These are phyloP conservation scores for Aelia acuminata DNA, from an alignment of 2,888 invertebrate genomes.

Conservation along the genomic window DNA sequence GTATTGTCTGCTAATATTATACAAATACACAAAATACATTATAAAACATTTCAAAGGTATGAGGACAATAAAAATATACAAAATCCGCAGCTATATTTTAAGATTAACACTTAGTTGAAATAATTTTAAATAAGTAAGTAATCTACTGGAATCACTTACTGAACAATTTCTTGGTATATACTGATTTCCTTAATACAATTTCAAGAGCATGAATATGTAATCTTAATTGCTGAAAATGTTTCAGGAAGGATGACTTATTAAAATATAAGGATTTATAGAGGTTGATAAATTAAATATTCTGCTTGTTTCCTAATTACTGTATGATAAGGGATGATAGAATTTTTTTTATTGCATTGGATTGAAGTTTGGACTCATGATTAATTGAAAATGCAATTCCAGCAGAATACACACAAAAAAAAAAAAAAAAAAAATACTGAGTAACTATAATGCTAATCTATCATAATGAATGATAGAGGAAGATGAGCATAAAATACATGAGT, in stretches of 20 bases:
- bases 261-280: background rate
- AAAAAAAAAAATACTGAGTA: conserved; percentile 23
- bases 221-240: background rate
- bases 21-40: conserved; percentile 24
- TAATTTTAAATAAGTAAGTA: background rate
- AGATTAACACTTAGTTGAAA: conserved; percentile 17
- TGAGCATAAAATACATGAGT: background rate
- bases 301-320: background rate
- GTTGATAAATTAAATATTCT: background rate
- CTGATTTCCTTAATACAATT: background rate
- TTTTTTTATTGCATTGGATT: background rate
- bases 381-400: conserved; percentile 13
- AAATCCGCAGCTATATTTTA: conserved; percentile 12
- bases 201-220: background rate
- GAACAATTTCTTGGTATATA: background rate
- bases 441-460: background rate
- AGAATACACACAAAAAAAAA: background rate
- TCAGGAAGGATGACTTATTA: background rate
- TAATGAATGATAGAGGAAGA: background rate
- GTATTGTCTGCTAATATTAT: background rate
- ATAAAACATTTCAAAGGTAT: conserved; percentile 32
- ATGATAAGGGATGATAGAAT: background rate
- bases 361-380: background rate
- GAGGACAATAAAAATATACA: conserved; percentile 31
- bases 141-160: background rate